phyloP scores from a whole-genome alignment of 2,797 vertebrate species.

The Hirundo rustica region DNA sequence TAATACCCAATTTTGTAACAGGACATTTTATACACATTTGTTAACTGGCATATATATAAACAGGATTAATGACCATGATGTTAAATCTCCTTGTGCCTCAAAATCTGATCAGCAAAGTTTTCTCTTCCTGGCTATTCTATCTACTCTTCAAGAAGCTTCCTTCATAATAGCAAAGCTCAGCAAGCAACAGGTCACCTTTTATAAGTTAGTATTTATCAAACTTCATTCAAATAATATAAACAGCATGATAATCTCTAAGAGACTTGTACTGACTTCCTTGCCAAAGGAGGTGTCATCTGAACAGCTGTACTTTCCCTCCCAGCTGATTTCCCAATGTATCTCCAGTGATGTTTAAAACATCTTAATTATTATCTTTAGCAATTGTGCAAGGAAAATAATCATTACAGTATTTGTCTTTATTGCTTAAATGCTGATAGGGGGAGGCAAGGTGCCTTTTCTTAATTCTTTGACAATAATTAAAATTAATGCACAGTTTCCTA shows the following conservation, averaged over 20 bases:
- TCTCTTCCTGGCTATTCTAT: neutral
- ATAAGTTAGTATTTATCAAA: neutral
- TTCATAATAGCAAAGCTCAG: neutral
- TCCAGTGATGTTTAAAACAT: neutral
- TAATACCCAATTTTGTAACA: neutral
- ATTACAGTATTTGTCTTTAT: conserved; percentile 5
- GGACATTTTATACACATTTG: neutral
- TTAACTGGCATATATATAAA: neutral
- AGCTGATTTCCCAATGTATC: neutral
- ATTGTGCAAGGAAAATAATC: conserved; percentile 23
- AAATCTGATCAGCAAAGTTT: neutral
- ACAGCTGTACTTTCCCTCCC: neutral
- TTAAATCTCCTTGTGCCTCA: neutral
- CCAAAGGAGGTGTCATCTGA: neutral
- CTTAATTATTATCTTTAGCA: conserved; percentile 36
- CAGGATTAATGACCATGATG: neutral
- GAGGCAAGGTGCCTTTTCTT: neutral
- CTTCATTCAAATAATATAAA: neutral
- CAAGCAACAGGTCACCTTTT: neutral
- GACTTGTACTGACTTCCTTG: neutral
- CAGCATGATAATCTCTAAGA: neutral
- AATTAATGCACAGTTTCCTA: neutral
- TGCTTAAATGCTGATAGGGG: conserved; percentile 13
- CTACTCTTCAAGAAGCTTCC: neutral
- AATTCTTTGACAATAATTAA: neutral